Conservation (phyloP, 1,140 invertebrate species). For the Brachionus plicatilis region DNA sequence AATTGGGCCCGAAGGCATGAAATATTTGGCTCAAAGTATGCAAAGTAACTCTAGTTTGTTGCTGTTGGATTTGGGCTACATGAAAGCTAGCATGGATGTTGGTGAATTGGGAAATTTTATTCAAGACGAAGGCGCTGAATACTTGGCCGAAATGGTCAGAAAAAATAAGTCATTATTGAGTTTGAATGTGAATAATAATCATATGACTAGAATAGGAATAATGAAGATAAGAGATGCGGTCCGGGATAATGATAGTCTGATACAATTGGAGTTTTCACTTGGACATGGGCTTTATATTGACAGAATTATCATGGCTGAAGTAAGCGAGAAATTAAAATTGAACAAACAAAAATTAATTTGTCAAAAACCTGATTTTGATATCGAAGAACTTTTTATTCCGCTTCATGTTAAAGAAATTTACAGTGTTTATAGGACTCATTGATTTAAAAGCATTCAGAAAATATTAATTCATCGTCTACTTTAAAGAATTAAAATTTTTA, state of each 20-base stretch:
- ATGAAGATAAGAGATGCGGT: background rate
- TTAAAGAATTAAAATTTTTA: background rate
- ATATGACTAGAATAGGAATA: background rate
- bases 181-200: constrained; percentile 22
- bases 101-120: constrained; percentile 32
- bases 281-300: background rate
- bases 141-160: background rate
- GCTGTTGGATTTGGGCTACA: constrained; percentile 24
- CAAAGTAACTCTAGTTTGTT: background rate
- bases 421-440: constrained; percentile 40
- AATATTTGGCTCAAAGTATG: background rate
- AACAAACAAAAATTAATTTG: background rate
- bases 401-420: constrained; percentile 30
- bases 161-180: background rate
- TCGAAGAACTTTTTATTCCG: background rate
- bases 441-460: background rate
- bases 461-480: too few species aligned
- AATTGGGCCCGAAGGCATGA: background rate
- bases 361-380: background rate
- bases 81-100: constrained; percentile 23
- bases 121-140: constrained; percentile 24
- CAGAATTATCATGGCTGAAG: background rate
- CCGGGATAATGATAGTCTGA: background rate
- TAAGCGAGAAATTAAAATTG: background rate
- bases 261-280: background rate